These are phyloP conservation scores for Falco punctatus DNA, from an alignment of 2,113 vertebrate genomes.

Conservation along the genomic window DNA sequence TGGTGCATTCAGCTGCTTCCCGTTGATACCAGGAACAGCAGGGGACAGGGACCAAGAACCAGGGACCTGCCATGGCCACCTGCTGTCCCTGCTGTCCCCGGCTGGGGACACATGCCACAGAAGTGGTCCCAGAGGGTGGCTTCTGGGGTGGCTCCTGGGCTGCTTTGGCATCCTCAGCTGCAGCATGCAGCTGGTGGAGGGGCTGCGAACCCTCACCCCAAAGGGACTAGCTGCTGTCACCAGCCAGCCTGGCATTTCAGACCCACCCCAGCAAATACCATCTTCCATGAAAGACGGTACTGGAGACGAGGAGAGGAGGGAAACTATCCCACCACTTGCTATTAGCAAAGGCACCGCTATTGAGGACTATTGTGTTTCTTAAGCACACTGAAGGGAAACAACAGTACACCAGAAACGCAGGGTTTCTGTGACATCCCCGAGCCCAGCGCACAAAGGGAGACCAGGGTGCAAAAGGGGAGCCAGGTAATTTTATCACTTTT, in stretches of 20 bases:
- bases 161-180: background rate
- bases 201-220: background rate
- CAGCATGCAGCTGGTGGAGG: fast-evolving
- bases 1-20: background rate
- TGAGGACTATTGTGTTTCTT: slow-evolving; percentile 37
- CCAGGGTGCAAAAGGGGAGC: slow-evolving; percentile 48
- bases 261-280: background rate
- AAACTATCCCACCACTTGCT: background rate
- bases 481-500: slow-evolving; percentile 58
- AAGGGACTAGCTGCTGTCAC: background rate
- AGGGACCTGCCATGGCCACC: slow-evolving; percentile 4
- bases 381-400: slow-evolving; percentile 50
- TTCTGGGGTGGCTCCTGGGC: background rate
- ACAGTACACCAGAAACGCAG: slow-evolving; percentile 3
- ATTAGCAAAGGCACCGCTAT: background rate
- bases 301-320: background rate
- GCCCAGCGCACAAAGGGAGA: slow-evolving; percentile 40
- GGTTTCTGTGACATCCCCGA: slow-evolving; percentile 37
- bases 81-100: background rate
- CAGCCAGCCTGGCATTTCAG: background rate
- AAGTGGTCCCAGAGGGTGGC: slow-evolving; percentile 21
- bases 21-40: background rate
- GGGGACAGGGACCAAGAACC: background rate
- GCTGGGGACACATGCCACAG: background rate
- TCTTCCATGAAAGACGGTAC: background rate